phyloP scores from a whole-genome alignment of 2,113 vertebrate genomes.

The Entomyzon cyanotis region DNA sequence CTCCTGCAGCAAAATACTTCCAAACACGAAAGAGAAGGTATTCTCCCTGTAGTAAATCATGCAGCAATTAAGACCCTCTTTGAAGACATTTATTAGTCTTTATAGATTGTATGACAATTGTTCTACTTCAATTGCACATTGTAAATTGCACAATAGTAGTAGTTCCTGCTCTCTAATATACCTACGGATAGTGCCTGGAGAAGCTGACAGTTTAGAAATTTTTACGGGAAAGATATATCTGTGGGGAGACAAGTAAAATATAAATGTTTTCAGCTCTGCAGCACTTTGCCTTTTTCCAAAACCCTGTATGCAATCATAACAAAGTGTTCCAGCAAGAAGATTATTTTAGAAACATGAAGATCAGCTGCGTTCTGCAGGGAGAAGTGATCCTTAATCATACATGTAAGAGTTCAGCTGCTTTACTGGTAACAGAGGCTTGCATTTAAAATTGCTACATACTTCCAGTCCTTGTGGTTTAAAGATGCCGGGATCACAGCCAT shows the following conservation, averaged over 20 bases:
- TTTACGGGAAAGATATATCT: neutral
- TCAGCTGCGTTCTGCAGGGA: neutral
- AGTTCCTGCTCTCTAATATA: conserved; percentile 38
- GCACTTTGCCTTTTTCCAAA: conserved; percentile 21
- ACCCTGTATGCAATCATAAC: conserved; percentile 22
- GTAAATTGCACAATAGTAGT: conserved; percentile 36
- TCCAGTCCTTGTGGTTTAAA: conserved; percentile 41
- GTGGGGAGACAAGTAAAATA: neutral
- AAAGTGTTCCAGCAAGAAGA: conserved; percentile 22
- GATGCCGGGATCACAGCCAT: conserved; percentile 50
- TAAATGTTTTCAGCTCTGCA: conserved; percentile 22
- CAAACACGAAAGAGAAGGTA: conserved; percentile 51
- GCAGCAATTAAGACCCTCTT: conserved; percentile 63
- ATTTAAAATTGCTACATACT: conserved; percentile 18
- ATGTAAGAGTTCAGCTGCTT: neutral
- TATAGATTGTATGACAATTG: conserved; percentile 51
- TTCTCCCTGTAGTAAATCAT: conserved; percentile 36
- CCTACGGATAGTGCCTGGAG: conserved; percentile 2
- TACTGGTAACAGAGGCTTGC: conserved; percentile 36
- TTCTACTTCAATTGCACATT: conserved; percentile 14
- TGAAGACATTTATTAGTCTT: conserved; percentile 29
- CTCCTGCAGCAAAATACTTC: conserved; percentile 30
- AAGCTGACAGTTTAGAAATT: neutral
- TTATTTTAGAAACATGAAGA: conserved; percentile 32
- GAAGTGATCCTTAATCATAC: conserved; percentile 30